Conservation (phyloP, 1,140 invertebrate genomes). For the Bombus superbus region DNA sequence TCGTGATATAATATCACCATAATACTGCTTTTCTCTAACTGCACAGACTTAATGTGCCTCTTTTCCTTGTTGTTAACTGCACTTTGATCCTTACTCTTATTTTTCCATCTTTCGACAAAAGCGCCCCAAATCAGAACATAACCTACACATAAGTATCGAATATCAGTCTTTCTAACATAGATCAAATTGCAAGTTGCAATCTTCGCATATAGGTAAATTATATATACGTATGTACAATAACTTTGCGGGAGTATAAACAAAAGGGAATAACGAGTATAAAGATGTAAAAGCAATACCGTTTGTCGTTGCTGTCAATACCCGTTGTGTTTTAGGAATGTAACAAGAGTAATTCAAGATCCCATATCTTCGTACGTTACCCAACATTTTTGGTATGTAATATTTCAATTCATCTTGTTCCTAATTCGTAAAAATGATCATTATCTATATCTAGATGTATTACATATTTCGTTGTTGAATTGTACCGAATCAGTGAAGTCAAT, state of each 20-base stretch:
- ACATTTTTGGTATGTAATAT: conserved; percentile 49
- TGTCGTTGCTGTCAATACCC: conserved; percentile 64
- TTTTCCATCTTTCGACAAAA: background rate
- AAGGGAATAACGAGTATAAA: background rate
- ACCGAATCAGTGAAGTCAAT: background rate
- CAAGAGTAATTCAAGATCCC: conserved; percentile 66
- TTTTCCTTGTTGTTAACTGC: conserved; percentile 16
- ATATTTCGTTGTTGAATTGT: background rate
- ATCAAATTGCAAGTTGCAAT: background rate
- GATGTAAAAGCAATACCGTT: conserved; percentile 52
- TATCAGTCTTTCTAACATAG: background rate
- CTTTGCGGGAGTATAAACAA: background rate
- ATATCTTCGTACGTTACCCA: conserved; percentile 30
- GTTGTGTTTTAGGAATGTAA: conserved; percentile 52
- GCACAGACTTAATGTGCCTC: conserved; percentile 59
- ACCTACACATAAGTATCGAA: conserved; percentile 44
- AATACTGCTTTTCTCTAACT: conserved; percentile 65
- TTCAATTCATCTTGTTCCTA: conserved; percentile 11
- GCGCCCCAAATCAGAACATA: conserved; percentile 64
- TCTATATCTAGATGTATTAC: no score
- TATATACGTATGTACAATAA: background rate
- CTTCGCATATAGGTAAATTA: no score
- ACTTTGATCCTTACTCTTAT: background rate
- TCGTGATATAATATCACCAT: conserved; percentile 57
- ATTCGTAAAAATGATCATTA: background rate